A percentile compares a stretch with the other conserved stretches of the same genome.
These are phyloP conservation scores for Trachelus tabidus DNA, from an alignment of 2,888 invertebrate genomes.

Conservation along the genomic window DNA sequence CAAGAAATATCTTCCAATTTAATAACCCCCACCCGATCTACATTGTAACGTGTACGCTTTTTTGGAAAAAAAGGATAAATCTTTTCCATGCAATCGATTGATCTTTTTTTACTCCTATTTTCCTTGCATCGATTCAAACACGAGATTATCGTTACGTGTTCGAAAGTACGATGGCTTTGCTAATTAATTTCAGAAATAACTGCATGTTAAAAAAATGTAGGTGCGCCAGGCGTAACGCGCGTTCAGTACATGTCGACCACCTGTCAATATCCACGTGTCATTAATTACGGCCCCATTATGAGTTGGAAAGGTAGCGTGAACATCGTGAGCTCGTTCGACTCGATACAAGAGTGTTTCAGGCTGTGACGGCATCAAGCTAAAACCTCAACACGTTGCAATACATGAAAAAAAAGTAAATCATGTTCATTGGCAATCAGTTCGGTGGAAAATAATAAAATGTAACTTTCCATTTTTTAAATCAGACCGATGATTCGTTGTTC, in stretches of 20 bases:
- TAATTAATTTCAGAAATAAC: constrained; percentile 39
- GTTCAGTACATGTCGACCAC: constrained; percentile 29
- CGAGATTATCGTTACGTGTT: not conserved
- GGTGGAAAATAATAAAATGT: not conserved
- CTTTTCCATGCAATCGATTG: constrained; percentile 53
- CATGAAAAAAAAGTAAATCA: not conserved
- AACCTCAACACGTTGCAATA: not conserved
- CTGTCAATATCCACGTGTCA: constrained; percentile 53
- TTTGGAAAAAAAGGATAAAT: constrained; percentile 52
- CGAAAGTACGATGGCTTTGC: constrained; percentile 1
- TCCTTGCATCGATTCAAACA: not conserved
- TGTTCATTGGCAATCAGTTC: not conserved
- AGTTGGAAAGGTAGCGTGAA: constrained; percentile 15
- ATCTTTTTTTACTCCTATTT: not conserved
- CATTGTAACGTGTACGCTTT: constrained; percentile 61
- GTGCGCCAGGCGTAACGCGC: constrained; percentile 36
- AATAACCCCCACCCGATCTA: constrained; percentile 48
- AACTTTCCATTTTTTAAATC: not conserved
- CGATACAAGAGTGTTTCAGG: constrained; percentile 4
- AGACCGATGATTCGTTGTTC: not conserved
- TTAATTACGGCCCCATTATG: constrained; percentile 59
- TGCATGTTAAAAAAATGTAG: constrained; percentile 21
- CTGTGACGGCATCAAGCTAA: not conserved
- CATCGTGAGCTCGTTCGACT: constrained; percentile 1
- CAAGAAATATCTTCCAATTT: constrained; percentile 13